A percentile compares a stretch with the other conserved stretches of the same genome.
Conservation (phyloP, 2,888 invertebrate species). For the Chorisops tibialis region DNA sequence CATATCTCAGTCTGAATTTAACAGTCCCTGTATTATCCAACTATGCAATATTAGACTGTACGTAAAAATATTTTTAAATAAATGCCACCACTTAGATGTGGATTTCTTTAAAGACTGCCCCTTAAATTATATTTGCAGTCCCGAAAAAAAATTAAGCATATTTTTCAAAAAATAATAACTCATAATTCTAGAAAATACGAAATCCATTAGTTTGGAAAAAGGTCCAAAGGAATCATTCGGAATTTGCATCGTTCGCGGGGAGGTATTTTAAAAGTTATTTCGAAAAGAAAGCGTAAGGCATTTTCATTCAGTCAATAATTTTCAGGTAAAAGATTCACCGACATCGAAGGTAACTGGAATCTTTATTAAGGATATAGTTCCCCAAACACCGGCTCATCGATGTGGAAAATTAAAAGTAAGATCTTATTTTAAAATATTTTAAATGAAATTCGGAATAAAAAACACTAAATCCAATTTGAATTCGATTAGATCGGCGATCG, state of each 20-base stretch:
- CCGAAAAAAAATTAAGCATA: no score
- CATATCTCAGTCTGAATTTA: no score
- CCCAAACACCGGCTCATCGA: constrained; percentile 89
- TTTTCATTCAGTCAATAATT: neutral
- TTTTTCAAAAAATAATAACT: no score
- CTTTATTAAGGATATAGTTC: constrained; percentile 94
- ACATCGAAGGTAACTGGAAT: constrained; percentile 77
- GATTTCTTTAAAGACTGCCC: no score
- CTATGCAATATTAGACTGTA: no score
- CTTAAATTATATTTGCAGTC: no score
- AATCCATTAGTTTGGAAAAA: constrained; percentile 23
- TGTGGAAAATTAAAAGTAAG: constrained; percentile 80
- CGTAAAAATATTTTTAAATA: no score
- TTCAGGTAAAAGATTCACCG: constrained; percentile 58
- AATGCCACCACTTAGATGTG: no score
- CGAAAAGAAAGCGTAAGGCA: neutral
- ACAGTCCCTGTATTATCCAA: no score
- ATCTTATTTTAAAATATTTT: neutral
- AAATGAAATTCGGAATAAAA: neutral
- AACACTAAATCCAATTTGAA: neutral
- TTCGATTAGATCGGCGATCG: constrained; percentile 47
- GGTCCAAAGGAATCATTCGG: constrained; percentile 65
- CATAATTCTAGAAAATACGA: constrained; percentile 16
- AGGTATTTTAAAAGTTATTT: constrained; percentile 56
- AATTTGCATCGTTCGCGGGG: constrained; percentile 95